Percentiles rank a stretch among this genome's conserved stretches.
Conservation (phyloP, 2,113 vertebrate species). For the Blennius ocellaris region DNA sequence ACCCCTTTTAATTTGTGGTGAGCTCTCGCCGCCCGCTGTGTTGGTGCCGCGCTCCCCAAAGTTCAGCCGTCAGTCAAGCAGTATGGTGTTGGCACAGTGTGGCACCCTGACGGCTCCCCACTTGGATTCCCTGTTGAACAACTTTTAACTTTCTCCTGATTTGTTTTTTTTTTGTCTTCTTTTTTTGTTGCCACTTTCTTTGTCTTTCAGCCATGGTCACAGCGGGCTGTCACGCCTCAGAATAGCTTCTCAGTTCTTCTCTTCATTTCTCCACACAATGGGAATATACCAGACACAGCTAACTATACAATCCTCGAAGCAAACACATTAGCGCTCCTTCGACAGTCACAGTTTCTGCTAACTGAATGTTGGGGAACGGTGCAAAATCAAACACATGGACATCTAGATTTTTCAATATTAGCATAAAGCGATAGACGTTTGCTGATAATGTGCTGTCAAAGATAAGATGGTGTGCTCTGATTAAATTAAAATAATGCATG, state of each 20-base stretch:
- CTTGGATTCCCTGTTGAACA: constrained; percentile 29
- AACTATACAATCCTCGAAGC: background rate
- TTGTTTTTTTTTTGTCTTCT: too few species aligned
- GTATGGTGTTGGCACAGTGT: constrained; percentile 33
- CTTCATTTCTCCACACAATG: background rate
- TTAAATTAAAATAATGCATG: constrained; percentile 31
- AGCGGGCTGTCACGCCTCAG: constrained; percentile 9
- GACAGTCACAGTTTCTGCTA: background rate
- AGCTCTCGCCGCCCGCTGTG: constrained; percentile 12
- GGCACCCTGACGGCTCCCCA: constrained; percentile 5
- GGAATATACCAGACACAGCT: background rate
- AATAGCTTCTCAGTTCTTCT: background rate
- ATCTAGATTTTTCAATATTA: background rate
- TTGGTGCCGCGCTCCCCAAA: background rate
- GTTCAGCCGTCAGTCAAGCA: constrained; percentile 42
- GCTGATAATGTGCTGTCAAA: constrained; percentile 8
- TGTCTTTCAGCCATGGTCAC: background rate
- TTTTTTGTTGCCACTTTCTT: background rate
- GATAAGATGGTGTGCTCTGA: background rate
- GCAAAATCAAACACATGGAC: background rate
- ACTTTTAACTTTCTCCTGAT: background rate
- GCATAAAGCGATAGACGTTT: constrained; percentile 11
- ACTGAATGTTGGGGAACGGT: background rate
- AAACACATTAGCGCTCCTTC: background rate
- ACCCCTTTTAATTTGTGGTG: constrained; percentile 5